A percentile compares a stretch with the other conserved stretches of the same genome.
phyloP scores from a whole-genome alignment of 1,140 invertebrate species.

The Steinernema feltiae region DNA sequence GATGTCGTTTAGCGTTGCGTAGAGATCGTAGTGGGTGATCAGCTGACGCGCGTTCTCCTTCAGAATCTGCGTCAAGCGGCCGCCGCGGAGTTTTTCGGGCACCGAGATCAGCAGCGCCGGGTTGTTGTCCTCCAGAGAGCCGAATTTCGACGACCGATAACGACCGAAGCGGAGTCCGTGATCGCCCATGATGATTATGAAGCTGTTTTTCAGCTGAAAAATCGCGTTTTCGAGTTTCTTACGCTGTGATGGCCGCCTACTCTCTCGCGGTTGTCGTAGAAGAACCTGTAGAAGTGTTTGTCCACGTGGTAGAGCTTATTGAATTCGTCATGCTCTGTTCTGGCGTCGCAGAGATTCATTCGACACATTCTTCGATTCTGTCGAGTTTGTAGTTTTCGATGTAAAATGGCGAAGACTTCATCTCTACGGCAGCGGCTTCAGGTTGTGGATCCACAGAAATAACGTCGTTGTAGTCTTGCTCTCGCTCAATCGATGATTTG shows the following conservation, averaged over 20 bases:
- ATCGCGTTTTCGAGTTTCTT: not conserved
- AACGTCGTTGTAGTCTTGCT: too few species aligned
- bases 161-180: conserved; percentile 30
- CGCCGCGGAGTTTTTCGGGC: conserved; percentile 25
- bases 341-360: too few species aligned
- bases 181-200: conserved; percentile 36
- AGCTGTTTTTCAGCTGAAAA: conserved; percentile 37
- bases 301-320: not conserved
- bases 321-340: not conserved
- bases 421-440: too few species aligned
- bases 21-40: conserved; percentile 38
- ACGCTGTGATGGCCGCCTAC: not conserved
- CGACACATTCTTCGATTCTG: too few species aligned
- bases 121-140: conserved; percentile 30
- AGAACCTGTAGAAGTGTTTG: not conserved
- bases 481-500: too few species aligned
- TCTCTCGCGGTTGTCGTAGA: not conserved
- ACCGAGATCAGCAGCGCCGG: conserved; percentile 22
- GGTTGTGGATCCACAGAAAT: too few species aligned
- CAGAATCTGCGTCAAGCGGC: conserved; percentile 17
- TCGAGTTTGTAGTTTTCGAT: too few species aligned
- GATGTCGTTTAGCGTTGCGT: conserved; percentile 37
- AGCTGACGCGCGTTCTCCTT: conserved; percentile 26
- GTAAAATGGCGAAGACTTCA: too few species aligned
- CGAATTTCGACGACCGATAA: conserved; percentile 7